Percentiles rank a stretch among this genome's conserved stretches.
These are phyloP conservation scores for Psammodynastes pulverulentus DNA, from an alignment of 2,113 vertebrate species.

Conservation along the genomic window DNA sequence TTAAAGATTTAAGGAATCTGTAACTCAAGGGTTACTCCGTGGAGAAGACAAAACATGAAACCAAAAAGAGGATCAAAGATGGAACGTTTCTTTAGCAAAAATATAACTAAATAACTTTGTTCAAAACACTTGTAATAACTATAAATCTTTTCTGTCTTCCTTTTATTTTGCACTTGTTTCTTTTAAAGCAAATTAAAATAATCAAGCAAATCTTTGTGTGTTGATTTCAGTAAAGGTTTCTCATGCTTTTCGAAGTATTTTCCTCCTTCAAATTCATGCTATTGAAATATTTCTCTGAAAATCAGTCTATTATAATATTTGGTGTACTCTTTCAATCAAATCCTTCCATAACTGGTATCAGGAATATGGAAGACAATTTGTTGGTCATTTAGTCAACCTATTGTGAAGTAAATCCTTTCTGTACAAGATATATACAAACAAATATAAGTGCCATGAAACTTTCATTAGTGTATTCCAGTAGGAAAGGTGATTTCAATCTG, in stretches of 20 bases:
- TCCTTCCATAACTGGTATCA: neutral
- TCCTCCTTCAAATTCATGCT: neutral
- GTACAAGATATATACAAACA: neutral
- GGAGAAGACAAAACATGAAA: conserved; percentile 25
- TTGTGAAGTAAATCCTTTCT: neutral
- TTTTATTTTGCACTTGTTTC: conserved; percentile 23
- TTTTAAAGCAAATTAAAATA: conserved; percentile 43
- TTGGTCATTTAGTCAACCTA: neutral
- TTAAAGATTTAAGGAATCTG: conserved; percentile 19
- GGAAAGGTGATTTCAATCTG: neutral
- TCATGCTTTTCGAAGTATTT: neutral
- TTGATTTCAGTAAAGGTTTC: conserved; percentile 18
- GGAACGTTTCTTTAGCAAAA: conserved; percentile 22
- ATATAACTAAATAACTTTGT: conserved; percentile 21
- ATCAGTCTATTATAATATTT: neutral
- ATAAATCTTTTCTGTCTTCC: conserved; percentile 34
- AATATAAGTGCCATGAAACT: neutral
- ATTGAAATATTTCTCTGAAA: neutral
- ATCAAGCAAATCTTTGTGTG: neutral
- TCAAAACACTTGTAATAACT: conserved; percentile 37
- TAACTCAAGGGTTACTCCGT: neutral
- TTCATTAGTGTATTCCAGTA: neutral
- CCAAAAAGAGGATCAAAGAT: conserved; percentile 13
- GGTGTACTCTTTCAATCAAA: neutral
- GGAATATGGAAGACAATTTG: neutral